Conservation (phyloP, 2,113 vertebrate species). For the Prionailurus viverrinus region DNA sequence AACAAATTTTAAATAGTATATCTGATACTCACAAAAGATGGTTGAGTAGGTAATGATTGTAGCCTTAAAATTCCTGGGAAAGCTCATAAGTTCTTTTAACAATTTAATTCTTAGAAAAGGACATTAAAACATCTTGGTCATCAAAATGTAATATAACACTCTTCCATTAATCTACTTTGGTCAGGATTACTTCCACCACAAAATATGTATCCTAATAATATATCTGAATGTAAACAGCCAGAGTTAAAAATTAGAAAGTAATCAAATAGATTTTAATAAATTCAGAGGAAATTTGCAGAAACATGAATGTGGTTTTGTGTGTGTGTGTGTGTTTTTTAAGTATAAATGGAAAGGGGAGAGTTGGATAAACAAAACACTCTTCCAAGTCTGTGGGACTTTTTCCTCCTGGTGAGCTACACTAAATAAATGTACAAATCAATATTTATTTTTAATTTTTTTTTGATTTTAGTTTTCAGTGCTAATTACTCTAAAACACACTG, state of each 20-base stretch:
- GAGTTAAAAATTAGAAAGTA: not conserved
- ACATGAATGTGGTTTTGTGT: not conserved
- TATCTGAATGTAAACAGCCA: not conserved
- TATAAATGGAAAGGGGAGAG: not conserved
- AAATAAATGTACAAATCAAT: conserved; percentile 67
- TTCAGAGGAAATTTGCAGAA: not conserved
- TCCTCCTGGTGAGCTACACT: not conserved
- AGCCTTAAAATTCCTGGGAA: conserved; percentile 8
- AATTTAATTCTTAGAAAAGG: not conserved
- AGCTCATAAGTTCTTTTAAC: not conserved
- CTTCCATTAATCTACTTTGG: not conserved
- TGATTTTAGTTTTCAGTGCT: conserved; percentile 38
- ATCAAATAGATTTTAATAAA: not conserved
- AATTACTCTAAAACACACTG: conserved; percentile 70
- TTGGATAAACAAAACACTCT: conserved; percentile 1
- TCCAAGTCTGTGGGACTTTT: not conserved
- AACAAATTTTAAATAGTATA: not conserved
- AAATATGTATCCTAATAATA: not conserved
- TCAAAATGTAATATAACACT: not conserved
- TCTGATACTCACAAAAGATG: not conserved
- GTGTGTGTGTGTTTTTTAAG: not conserved
- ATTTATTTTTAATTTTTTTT: conserved; percentile 39
- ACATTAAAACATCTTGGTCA: not conserved
- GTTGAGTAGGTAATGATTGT: not conserved
- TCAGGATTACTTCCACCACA: not conserved